Evolutionary conservation across 92 coral and sea anemone species (phyloP), one percentile per base, ranked within the genome.

Genomic region (Porites lobata): DNA sequence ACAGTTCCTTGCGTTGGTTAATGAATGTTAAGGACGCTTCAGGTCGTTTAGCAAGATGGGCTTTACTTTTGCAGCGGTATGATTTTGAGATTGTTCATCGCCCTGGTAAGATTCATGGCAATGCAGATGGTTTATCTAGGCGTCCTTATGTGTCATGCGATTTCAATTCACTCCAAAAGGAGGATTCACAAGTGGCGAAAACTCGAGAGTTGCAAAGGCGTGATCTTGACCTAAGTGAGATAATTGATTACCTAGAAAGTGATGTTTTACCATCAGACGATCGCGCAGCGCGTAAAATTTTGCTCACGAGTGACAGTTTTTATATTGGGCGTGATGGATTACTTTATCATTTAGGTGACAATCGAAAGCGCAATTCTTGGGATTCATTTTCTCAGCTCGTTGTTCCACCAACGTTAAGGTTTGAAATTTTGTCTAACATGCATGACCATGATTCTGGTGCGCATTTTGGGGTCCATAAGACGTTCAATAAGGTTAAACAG

Each of bases 401-500:
- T 12, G 58, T 90, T 9, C 93, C 87, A n/a, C 38, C n/a, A 7
- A 2, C 29, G n/a, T 12, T 87, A 14, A 88, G 72, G n/a, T 75
- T 68, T 57, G 83, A 90, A 50, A 52, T 85, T 7, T 52, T 77
- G 15, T 65, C 85, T 18, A 78, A 86, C 24, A 61, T 68, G 4
- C 90, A 79, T 63, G 82, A 90, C 53, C 85, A 87, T 58, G 50
- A 82, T 4, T 59, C 87, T n/a, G 93, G 93, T 12, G 91, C 80
- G 0, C 91, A 91, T 61, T 80, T 91, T 32, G 88, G 88, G 7
- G 19, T 76, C 22, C 94, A 91, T 21, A 91, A 91, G 76, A 91
- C 92, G 14, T 86, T 72, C 52, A 54, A 90, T 47, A 90, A 90
- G 50, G 65, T 90, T n/a, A 65, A 83, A 9, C 63, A 19, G 52